Evolutionary conservation across 2,797 vertebrate genomes (phyloP), one percentile per base, ranked within the genome.

Genomic region (Danio tinwini): DNA sequence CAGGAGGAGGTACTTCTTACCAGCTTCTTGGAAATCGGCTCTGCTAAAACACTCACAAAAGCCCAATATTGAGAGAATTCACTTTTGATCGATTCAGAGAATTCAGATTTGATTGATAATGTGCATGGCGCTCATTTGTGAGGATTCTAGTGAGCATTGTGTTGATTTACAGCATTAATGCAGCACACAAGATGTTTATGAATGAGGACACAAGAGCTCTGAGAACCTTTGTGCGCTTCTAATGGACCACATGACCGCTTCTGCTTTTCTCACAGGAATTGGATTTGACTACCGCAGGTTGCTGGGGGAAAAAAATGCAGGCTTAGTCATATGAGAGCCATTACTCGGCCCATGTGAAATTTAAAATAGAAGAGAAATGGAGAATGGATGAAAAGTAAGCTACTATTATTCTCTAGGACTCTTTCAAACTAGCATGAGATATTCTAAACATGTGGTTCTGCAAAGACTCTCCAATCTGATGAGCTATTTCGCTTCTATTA

Each of bases 181-280:
- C 16, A 16, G 37, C 65, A 71, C 74, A 16, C 42, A 21, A 58
- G n/a, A 58, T 47, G 17, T 39, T 53, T 62, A 55, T 55, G 37
- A 59, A 58, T 77, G 49, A 83, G 82, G 29, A 42, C 53, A 63
- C 16, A 11, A 73, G 52, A 85, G 81, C 87, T 88, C 82, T 82
- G 85, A 76, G 78, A 85, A 83, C 85, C 81, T 56, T 83, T 87
- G 88, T 88, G 87, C 86, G 87, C 87, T 86, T 88, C 5, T 90
- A 90, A 92, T 82, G 63, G 71, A 63, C 79, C 89, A 68, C 88
- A 89, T 92, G 90, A 91, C 79, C 76, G 50, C 19, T 87, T 82
- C 76, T 87, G 14, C 63, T 70, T 76, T 56, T 53, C 53, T 68
- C 53, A 45, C 39, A 68, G 42, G 45, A 75, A 76, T 72, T 73